phyloP scores from a whole-genome alignment of 1,140 invertebrate genomes.

The Agraylea sexmaculata region DNA sequence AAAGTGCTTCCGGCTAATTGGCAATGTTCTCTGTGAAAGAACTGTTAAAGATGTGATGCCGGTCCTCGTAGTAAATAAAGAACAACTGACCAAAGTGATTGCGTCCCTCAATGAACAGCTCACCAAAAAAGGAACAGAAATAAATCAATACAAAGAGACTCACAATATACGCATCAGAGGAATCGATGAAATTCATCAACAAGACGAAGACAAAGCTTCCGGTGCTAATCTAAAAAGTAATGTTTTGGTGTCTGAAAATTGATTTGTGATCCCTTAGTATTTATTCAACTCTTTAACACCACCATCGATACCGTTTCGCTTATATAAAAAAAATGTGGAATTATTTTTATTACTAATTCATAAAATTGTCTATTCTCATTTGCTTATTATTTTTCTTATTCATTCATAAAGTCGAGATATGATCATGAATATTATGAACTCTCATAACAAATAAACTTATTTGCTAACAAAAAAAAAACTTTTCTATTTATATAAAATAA shows the following conservation, averaged over 20 bases:
- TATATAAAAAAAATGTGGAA: too few species aligned
- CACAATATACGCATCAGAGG: slow-evolving; percentile 73
- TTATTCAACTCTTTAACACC: too few species aligned
- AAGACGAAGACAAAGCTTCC: slow-evolving; percentile 28
- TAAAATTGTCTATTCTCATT: too few species aligned
- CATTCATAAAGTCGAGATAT: background rate
- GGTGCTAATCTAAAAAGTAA: slow-evolving; percentile 39
- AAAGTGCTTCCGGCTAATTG: slow-evolving; percentile 89
- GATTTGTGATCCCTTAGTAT: slow-evolving; percentile 17
- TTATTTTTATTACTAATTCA: too few species aligned
- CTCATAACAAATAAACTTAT: background rate
- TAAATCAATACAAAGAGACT: slow-evolving; percentile 88
- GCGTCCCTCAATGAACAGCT: slow-evolving; percentile 70
- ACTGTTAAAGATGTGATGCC: slow-evolving; percentile 87
- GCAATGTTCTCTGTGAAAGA: slow-evolving; percentile 84
- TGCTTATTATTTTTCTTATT: background rate
- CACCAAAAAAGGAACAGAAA: slow-evolving; percentile 75
- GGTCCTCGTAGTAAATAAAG: slow-evolving; percentile 66
- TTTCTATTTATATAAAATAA: background rate
- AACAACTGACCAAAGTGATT: slow-evolving; percentile 70
- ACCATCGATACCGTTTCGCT: too few species aligned
- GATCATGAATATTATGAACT: background rate
- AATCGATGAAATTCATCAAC: slow-evolving; percentile 38
- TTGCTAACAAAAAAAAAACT: background rate
- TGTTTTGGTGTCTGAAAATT: slow-evolving; percentile 42